Base-by-base conservation (phyloP, 2,797 vertebrate genomes). In the Eulemur coronatus region DNA sequence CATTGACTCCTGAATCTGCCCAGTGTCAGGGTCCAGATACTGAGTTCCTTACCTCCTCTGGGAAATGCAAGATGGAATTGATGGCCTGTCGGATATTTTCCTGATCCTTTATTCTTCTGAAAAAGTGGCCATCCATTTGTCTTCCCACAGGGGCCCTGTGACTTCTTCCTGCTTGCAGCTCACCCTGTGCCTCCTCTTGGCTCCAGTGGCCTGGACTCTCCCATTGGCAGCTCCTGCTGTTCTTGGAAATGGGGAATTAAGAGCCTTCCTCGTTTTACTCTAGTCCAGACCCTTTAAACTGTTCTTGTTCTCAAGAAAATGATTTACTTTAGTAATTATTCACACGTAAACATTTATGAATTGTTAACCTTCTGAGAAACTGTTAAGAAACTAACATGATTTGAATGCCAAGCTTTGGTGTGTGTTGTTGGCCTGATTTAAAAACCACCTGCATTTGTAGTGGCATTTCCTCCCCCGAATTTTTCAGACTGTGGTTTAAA, bases 1-100 rank as follows among this genome's bases (percentile, higher is more conserved):
- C 0, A 1, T 15, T n/a, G 33, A 20, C 65, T 55, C n/a, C 43
- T 3, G 30, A 35, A 14, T 26, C 55, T 43, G 20, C 43, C 6
- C 0, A n/a, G 65, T n/a, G 72, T 41, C 75, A 15, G 38, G 7
- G 38, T 20, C 30, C 18, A 28, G 18, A 10, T 38, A 7, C 3
- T 28, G 73, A 9, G 17, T 65, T 33, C 15, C 41, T 14, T 28
- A 2, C 15, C 26, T 30, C 70, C 63, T 46, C 73, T 0, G 14
- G 70, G 70, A 82, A 48, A 41, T 26, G 17, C 38, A 20, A 52
- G 48, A 35, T 48, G 63, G 33, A 63, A 33, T 7, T 4, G 70
- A 20, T 14, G 2, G 20, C 61, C 7, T 35, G 26, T 3, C 1
- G 10, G 24, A 8, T 33, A 8, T 48, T 18, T 38, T 33, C 35